Percentiles rank a stretch among this genome's conserved stretches.
Conservation (phyloP, 2,113 vertebrate genomes). For the Ictalurus punctatus region DNA sequence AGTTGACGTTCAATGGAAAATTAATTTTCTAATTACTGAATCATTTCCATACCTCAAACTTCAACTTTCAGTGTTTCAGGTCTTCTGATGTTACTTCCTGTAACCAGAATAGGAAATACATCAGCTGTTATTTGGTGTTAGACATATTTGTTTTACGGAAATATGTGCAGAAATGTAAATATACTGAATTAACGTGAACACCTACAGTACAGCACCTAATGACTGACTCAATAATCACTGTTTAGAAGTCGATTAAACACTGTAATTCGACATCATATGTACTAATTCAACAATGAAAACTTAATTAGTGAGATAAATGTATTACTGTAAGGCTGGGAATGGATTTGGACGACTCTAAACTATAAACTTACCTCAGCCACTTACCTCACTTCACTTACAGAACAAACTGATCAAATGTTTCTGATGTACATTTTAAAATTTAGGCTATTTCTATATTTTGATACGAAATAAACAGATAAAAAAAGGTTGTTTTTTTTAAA, state of each 20-base stretch:
- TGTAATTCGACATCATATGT: neutral
- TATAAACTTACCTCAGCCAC: neutral
- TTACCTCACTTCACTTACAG: neutral
- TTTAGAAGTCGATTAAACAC: neutral
- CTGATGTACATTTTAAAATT: neutral
- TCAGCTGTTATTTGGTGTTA: neutral
- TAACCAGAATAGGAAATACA: neutral
- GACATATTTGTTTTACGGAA: neutral
- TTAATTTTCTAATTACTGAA: neutral
- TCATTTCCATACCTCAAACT: neutral
- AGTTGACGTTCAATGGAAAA: neutral
- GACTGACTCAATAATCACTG: neutral
- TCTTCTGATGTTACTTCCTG: neutral
- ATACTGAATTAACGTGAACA: neutral
- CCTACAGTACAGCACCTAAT: neutral
- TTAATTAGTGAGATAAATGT: neutral
- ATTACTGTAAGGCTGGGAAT: neutral
- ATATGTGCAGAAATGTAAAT: neutral
- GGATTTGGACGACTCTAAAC: neutral
- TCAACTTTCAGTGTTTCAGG: neutral
- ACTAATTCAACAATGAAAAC: neutral
- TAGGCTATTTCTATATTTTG: neutral
- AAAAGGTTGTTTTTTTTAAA: no score
- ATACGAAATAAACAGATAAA: neutral
- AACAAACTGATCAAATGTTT: neutral